Percentiles rank a stretch among this genome's conserved stretches.
Evolutionary conservation across 2,888 invertebrate species (phyloP).

Genomic region (Steinernema carpocapsae): DNA sequence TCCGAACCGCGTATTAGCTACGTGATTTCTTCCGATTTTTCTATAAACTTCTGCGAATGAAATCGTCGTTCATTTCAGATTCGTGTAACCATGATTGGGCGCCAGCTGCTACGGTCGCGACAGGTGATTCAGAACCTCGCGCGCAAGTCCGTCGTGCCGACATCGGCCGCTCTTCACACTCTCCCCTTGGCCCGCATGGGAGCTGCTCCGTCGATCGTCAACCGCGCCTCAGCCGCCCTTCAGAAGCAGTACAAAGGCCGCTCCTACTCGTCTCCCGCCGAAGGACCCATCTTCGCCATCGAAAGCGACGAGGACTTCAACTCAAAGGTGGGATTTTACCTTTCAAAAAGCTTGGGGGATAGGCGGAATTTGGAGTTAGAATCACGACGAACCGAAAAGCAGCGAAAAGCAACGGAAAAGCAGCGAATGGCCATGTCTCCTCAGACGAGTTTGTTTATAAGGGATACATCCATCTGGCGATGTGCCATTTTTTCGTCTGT

Average conservation of each 20-base stretch:
- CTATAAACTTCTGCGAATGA: not conserved
- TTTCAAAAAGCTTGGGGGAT: too few relatives aligned
- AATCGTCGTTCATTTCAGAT: not conserved
- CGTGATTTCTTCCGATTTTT: too few relatives aligned
- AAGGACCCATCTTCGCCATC: constrained; percentile 11
- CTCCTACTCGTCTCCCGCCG: not conserved
- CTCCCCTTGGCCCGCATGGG: not conserved
- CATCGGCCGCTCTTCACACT: not conserved
- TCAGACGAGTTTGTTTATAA: too few relatives aligned
- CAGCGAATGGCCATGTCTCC: too few relatives aligned
- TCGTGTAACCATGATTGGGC: not conserved
- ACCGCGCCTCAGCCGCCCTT: not conserved
- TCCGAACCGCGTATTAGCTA: too few relatives aligned
- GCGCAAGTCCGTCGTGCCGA: not conserved
- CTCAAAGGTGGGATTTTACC: not conserved
- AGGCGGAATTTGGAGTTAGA: too few relatives aligned
- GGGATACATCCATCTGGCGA: too few relatives aligned
- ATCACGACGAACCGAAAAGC: too few relatives aligned
- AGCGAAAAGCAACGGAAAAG: too few relatives aligned
- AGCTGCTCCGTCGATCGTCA: not conserved
- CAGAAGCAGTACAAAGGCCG: not conserved
- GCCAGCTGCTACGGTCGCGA: not conserved
- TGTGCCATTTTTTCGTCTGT: too few relatives aligned
- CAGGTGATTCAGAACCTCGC: constrained; percentile 2
- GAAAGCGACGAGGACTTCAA: constrained; percentile 20